Evolutionary conservation across 2,113 vertebrate species (phyloP).

Genomic region (Phyllostomus discolor): DNA sequence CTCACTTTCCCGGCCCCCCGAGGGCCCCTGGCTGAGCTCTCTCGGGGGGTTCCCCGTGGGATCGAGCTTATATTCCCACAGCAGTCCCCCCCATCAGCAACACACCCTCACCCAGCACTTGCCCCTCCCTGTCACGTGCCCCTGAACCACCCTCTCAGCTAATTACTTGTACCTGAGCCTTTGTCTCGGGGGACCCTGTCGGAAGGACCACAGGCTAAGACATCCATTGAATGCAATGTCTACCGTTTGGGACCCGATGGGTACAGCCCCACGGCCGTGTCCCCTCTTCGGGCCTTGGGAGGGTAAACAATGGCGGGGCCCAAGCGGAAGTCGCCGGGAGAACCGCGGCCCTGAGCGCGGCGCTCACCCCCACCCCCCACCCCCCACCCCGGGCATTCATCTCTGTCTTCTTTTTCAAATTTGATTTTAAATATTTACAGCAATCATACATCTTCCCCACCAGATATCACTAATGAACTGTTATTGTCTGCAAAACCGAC

Average conservation of each 20-base stretch:
- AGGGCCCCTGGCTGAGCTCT: neutral
- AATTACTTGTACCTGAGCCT: neutral
- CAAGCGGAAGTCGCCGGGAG: slow-evolving; percentile 61
- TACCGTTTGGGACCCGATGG: neutral
- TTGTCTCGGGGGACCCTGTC: neutral
- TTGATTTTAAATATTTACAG: slow-evolving; percentile 99
- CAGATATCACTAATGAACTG: slow-evolving; percentile 98
- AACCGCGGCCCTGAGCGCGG: slow-evolving; percentile 82
- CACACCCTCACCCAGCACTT: neutral
- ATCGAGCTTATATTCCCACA: accelerated
- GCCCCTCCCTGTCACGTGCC: neutral
- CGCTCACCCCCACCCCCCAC: slow-evolving; percentile 64
- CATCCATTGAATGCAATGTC: neutral
- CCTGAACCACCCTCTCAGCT: neutral
- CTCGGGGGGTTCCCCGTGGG: neutral
- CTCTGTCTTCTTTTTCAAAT: slow-evolving; percentile 99
- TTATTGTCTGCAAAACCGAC: slow-evolving; percentile 95
- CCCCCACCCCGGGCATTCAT: slow-evolving; percentile 85
- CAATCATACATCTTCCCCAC: slow-evolving; percentile 95
- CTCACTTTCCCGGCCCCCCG: neutral
- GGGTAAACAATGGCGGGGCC: slow-evolving; percentile 62
- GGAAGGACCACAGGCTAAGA: neutral
- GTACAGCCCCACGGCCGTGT: neutral
- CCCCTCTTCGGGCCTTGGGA: slow-evolving; percentile 68
- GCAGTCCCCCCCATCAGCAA: neutral